These are phyloP conservation scores for Sternotherus odoratus DNA, from an alignment of 2,797 vertebrate species.

Conservation along the genomic window DNA sequence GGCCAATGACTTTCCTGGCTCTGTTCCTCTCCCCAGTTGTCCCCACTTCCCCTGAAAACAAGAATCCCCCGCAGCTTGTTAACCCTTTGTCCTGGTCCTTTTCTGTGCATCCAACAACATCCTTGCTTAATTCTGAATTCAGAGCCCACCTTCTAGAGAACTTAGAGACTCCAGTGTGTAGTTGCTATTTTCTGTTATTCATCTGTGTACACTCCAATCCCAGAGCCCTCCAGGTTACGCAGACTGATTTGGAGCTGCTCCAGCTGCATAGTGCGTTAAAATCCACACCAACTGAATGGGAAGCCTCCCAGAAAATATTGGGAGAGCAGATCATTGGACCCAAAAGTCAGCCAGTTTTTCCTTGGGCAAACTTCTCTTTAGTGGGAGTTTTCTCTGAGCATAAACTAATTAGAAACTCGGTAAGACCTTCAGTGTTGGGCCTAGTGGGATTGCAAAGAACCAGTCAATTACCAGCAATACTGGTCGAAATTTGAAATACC, in stretches of 20 bases:
- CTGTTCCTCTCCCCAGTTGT: neutral
- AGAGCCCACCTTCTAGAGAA: neutral
- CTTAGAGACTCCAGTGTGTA: neutral
- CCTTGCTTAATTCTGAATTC: neutral
- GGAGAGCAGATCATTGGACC: neutral
- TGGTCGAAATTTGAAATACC: neutral
- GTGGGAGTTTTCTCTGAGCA: neutral
- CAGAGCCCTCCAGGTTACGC: neutral
- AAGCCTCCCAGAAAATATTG: neutral
- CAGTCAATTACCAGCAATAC: neutral
- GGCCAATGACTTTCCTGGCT: neutral
- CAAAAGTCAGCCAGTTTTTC: neutral
- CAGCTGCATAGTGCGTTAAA: neutral
- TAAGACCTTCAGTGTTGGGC: neutral
- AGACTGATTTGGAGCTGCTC: neutral
- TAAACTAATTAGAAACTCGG: neutral
- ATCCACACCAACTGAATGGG: neutral
- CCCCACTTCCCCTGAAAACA: neutral
- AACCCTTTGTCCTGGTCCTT: neutral
- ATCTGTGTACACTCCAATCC: neutral
- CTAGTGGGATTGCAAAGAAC: neutral
- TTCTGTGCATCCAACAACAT: neutral
- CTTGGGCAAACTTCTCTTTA: neutral
- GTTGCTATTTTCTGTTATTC: neutral
- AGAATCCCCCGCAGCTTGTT: neutral